These are phyloP conservation scores for Metellina segmentata DNA, from an alignment of 2,888 invertebrate species.

Conservation along the genomic window DNA sequence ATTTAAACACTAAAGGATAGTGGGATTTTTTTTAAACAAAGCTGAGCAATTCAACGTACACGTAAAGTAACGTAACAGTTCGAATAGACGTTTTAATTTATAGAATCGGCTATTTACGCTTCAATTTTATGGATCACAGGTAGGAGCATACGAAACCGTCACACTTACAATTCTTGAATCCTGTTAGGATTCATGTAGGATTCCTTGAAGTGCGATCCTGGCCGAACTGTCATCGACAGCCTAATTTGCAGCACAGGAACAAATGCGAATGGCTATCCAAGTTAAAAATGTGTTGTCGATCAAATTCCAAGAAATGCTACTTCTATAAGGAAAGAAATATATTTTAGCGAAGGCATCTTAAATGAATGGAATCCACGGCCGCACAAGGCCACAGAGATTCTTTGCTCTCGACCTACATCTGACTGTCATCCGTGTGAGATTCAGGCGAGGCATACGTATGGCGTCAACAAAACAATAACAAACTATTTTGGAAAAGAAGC, in stretches of 20 bases:
- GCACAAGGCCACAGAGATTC: conserved; percentile 61
- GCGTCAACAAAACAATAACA: conserved; percentile 62
- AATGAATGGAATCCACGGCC: conserved; percentile 66
- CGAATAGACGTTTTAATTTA: not conserved
- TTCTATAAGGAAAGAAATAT: conserved; percentile 48
- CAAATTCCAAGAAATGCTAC: conserved; percentile 38
- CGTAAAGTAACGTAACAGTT: no score
- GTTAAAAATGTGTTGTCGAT: conserved; percentile 46
- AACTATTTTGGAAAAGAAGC: not conserved
- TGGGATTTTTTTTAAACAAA: not conserved
- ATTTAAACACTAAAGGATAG: not conserved
- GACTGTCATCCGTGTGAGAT: conserved; percentile 48
- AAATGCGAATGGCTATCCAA: conserved; percentile 30
- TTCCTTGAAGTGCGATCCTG: not conserved
- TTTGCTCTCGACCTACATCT: conserved; percentile 69
- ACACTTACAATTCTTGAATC: conserved; percentile 19
- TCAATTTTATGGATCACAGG: not conserved
- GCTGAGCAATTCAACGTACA: not conserved
- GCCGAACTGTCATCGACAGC: conserved; percentile 38
- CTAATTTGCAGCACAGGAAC: conserved; percentile 42
- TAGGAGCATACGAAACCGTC: not conserved
- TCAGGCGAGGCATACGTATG: conserved; percentile 56
- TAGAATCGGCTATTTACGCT: no score
- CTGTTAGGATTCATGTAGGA: conserved; percentile 24
- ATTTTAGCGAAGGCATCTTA: conserved; percentile 43